phyloP scores from a whole-genome alignment of 2,888 invertebrate species.

The Lithophane socia region DNA sequence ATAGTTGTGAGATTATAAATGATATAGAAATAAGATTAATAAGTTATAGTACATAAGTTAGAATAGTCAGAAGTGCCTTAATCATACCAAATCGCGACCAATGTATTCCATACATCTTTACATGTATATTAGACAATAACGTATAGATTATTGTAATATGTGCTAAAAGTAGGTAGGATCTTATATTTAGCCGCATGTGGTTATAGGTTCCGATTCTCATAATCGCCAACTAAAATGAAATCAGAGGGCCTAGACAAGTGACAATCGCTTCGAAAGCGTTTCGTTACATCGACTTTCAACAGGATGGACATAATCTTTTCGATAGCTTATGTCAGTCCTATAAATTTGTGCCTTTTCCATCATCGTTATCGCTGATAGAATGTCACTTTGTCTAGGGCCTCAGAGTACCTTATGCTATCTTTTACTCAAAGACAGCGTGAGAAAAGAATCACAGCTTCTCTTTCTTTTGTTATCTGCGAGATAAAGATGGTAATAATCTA shows the following conservation, averaged over 20 bases:
- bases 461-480: not conserved
- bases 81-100: constrained; percentile 64
- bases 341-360: no score
- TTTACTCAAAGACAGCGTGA: not conserved
- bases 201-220: not conserved
- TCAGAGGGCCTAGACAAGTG: no score
- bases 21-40: constrained; percentile 21
- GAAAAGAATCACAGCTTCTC: not conserved
- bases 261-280: no score
- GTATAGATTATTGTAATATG: constrained; percentile 21
- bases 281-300: no score
- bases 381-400: no score
- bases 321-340: no score
- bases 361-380: no score
- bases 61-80: constrained; percentile 60
- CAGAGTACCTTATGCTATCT: not conserved
- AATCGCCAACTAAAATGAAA: not conserved
- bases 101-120: constrained; percentile 52
- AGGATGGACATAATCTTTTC: no score
- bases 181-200: not conserved
- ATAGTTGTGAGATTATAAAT: constrained; percentile 32
- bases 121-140: constrained; percentile 37
- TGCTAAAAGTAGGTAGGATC: constrained; percentile 18
- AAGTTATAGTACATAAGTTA: constrained; percentile 32
- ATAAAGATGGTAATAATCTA: not conserved